phyloP scores from a whole-genome alignment of 2,113 vertebrate species.

The Orthonyx spaldingii region DNA sequence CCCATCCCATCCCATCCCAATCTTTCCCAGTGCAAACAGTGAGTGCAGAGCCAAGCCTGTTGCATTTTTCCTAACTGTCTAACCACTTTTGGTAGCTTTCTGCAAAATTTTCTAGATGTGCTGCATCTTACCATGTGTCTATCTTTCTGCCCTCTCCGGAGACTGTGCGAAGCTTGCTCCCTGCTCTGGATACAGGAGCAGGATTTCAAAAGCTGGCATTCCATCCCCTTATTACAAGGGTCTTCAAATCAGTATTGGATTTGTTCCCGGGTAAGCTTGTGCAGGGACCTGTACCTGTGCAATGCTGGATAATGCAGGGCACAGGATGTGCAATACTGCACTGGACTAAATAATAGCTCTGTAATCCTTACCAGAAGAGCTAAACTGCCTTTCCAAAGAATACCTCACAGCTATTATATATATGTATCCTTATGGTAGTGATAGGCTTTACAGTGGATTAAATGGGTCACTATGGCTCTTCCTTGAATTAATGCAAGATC shows the following conservation, averaged over 20 bases:
- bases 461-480: background rate
- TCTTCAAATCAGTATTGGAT: background rate
- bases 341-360: background rate
- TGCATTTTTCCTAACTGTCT: background rate
- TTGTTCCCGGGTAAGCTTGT: background rate
- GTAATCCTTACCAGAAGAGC: background rate
- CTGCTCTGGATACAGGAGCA: background rate
- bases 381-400: background rate
- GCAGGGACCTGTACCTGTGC: background rate
- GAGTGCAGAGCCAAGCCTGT: background rate
- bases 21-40: background rate
- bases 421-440: background rate
- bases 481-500: background rate
- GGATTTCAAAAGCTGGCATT: background rate
- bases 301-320: background rate
- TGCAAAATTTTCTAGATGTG: background rate
- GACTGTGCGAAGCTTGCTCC: background rate
- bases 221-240: background rate
- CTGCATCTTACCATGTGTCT: background rate
- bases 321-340: background rate
- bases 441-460: background rate
- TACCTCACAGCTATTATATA: background rate
- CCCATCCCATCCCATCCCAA: no score
- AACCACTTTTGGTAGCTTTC: background rate
- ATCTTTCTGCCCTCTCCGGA: background rate